Evolutionary conservation across 2,113 vertebrate species (phyloP).

Genomic region (Leucoraja erinaceus): DNA sequence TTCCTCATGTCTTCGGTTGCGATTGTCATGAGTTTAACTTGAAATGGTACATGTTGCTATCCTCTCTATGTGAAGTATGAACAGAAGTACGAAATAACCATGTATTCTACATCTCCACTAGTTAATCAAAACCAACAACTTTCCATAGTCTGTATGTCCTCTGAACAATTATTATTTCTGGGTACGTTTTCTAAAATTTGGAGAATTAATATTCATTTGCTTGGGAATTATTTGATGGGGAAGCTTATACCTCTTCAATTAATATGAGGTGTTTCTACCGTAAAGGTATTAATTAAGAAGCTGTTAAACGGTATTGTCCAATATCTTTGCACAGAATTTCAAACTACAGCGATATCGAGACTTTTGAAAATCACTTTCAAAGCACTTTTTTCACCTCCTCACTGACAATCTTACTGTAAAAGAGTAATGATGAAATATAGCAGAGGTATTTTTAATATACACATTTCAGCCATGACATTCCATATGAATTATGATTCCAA

Average conservation of each 20-base stretch:
- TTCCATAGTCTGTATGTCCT: neutral
- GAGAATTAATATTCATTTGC: neutral
- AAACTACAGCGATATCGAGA: neutral
- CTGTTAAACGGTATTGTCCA: neutral
- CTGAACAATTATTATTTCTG: neutral
- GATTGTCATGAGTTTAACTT: neutral
- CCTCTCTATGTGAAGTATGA: neutral
- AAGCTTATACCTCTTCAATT: neutral
- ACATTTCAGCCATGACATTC: neutral
- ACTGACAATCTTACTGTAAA: neutral
- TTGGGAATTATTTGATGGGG: neutral
- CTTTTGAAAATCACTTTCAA: neutral
- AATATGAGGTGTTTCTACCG: neutral
- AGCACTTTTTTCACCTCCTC: neutral
- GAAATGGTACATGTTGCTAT: neutral
- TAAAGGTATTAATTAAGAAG: neutral
- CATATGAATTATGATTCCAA: neutral
- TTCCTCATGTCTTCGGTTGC: too few relatives aligned
- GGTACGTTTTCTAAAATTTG: too few relatives aligned
- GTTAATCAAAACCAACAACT: neutral
- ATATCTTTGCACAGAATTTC: neutral
- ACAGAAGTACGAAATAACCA: neutral
- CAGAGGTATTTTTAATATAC: neutral
- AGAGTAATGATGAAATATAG: neutral
- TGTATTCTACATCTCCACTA: neutral